Evolutionary conservation across 2,797 vertebrate genomes (phyloP).

Genomic region (Thaleichthys pacificus): DNA sequence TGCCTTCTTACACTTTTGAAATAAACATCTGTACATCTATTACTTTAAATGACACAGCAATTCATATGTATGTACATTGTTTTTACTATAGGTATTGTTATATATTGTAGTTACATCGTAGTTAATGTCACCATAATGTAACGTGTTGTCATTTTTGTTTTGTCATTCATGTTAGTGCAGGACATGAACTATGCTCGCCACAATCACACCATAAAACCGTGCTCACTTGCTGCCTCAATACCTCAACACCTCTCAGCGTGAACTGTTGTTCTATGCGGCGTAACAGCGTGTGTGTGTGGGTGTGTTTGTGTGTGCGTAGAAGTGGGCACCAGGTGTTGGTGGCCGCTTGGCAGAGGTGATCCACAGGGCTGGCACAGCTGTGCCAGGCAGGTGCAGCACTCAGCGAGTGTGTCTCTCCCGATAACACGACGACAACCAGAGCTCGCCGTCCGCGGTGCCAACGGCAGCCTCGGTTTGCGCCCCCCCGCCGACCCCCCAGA

Average conservation of each 20-base stretch:
- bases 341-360: slow-evolving; percentile 46
- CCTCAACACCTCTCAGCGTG: slow-evolving; percentile 43
- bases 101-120: not conserved
- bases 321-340: slow-evolving; percentile 29
- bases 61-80: slow-evolving; percentile 16
- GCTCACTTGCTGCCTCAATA: slow-evolving; percentile 6
- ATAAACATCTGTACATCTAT: not conserved
- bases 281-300: not conserved
- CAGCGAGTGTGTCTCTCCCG: slow-evolving; percentile 51
- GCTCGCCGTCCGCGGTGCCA: slow-evolving; percentile 24
- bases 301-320: not conserved
- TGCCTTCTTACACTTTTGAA: too few species aligned
- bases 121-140: slow-evolving; percentile 10
- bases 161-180: not conserved
- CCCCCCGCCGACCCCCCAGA: not conserved
- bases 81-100: slow-evolving; percentile 32
- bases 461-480: not conserved
- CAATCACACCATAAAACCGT: not conserved
- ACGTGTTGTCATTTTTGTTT: slow-evolving; percentile 19
- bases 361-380: slow-evolving; percentile 43
- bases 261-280: slow-evolving; percentile 27
- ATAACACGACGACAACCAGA: slow-evolving; percentile 23
- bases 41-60: slow-evolving; percentile 23
- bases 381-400: slow-evolving; percentile 38
- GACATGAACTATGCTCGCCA: not conserved